Evolutionary conservation across 2,888 invertebrate species (phyloP), one percentile per base, ranked within the genome.

Genomic region (Tinea trinotella): DNA sequence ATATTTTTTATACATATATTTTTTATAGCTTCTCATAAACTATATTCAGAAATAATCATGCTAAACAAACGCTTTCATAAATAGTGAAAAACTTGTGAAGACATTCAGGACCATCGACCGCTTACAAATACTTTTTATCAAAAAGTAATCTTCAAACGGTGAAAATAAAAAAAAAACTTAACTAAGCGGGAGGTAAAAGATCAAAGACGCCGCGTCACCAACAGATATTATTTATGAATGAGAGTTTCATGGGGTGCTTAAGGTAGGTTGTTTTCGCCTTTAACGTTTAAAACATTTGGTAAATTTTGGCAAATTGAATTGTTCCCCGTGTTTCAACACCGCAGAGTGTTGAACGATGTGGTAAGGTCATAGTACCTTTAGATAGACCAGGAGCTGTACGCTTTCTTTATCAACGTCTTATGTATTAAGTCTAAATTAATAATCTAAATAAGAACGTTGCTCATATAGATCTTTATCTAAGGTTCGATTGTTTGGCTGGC

Each of bases 241-340:
- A 48, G 17, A 9, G 30, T 48, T 48, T 20, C n/a, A 48, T 48
- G n/a, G 19, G 19, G 48, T 48, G 9, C n/a, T 18, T 48, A 9
- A n/a, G 19, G 48, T 15, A 40, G 40, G 40, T 40, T 40, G 40
- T 40, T 48, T 48, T 18, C 40, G 40, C 48, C 18, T 48, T 48
- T 48, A 48, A 48, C 48, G 48, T 48, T 48, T 48, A 48, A 48
- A 48, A 48, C 20, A 20, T 48, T n/a, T 48, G 48, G 48, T 48
- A 18, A 48, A 48, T 18, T 48, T 20, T 48, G 20, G 48, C n/a
- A 72, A 74, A 74, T 72, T 73, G 68, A 72, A 74, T 74, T 70
- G 68, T 64, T 65, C 59, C 57, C 59, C 20, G 18, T 30, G 30
- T 49, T 54, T 35, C 57, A 60, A 56, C 54, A 56, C 58, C 62